phyloP scores from a whole-genome alignment of 2,888 invertebrate species.

The Leucania comma region DNA sequence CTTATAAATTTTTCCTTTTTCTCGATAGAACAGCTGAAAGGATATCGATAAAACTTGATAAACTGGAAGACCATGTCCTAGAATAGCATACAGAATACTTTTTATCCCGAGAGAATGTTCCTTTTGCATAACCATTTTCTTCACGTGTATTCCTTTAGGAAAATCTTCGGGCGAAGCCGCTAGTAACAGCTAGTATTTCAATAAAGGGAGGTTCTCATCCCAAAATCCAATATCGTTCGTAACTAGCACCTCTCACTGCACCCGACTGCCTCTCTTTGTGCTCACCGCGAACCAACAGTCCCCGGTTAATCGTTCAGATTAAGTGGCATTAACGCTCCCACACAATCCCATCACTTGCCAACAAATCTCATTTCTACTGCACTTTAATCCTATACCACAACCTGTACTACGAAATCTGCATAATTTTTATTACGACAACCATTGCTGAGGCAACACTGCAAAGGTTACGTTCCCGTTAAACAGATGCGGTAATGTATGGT shows the following conservation, averaged over 20 bases:
- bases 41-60: too few species aligned
- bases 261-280: conserved; percentile 72
- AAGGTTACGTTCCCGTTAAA: background rate
- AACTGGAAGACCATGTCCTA: too few species aligned
- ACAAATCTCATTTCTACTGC: conserved; percentile 88
- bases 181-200: too few species aligned
- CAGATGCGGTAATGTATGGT: conserved; percentile 68
- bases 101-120: too few species aligned
- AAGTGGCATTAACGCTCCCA: conserved; percentile 84
- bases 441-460: conserved; percentile 53
- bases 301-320: conserved; percentile 83
- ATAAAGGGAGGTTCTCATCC: conserved; percentile 26
- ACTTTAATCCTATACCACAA: conserved; percentile 80
- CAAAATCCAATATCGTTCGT: conserved; percentile 71
- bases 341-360: conserved; percentile 86
- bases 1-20: too few species aligned
- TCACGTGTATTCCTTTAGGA: too few species aligned
- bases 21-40: too few species aligned
- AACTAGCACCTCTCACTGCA: conserved; percentile 63
- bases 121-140: too few species aligned
- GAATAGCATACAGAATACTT: too few species aligned
- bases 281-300: conserved; percentile 68
- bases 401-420: conserved; percentile 39
- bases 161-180: too few species aligned
- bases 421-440: conserved; percentile 51